Evolutionary conservation across 2,113 vertebrate genomes (phyloP), one percentile per base, ranked within the genome.

Genomic region (Cranoglanis bouderius): DNA sequence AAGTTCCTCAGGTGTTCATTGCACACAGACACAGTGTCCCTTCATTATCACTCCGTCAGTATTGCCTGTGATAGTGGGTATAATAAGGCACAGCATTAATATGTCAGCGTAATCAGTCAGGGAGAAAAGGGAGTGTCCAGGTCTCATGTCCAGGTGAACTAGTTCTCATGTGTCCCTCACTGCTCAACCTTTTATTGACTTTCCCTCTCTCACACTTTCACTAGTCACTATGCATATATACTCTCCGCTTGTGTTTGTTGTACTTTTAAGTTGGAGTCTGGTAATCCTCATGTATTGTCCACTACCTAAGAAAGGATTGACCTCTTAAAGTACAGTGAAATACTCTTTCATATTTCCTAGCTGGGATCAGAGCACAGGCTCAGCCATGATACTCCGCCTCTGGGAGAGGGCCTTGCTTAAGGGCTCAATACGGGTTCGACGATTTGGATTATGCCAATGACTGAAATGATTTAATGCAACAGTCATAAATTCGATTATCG

Each of bases 121-220:
- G 63, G 38, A 46, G 40, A n/a, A 74, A 74, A 90, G 78, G 87
- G 87, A 80, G 87, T 86, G 86, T 59, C 85, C 43, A 24, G 59
- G 78, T 78, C 43, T 67, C 21, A 26, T 43, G 87, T 85, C 82
- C 85, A 91, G 89, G 89, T 91, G 85, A 91, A 86, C 57, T 18
- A 0, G 24, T 40, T 89, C 67, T 88, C 82, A 86, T 75, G 85
- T 83, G 87, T 87, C 46, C 8, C 46, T 9, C 85, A 10, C 61
- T 32, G 49, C 65, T 87, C n/a, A 82, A 40, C 51, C 32, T 46
- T 85, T 88, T 82, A 88, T 85, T 89, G 81, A 89, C 88, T 89
- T 89, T 89, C 81, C 40, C 40, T 59, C 74, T 59, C 40, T 29
- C 14, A 16, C 13, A 35, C 19, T 82, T 82, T 70, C 86, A 43